Percentiles rank a stretch among this genome's conserved stretches.
These are phyloP conservation scores for Sylvilagus floridanus DNA, from an alignment of 2,797 vertebrate genomes.

Conservation along the genomic window DNA sequence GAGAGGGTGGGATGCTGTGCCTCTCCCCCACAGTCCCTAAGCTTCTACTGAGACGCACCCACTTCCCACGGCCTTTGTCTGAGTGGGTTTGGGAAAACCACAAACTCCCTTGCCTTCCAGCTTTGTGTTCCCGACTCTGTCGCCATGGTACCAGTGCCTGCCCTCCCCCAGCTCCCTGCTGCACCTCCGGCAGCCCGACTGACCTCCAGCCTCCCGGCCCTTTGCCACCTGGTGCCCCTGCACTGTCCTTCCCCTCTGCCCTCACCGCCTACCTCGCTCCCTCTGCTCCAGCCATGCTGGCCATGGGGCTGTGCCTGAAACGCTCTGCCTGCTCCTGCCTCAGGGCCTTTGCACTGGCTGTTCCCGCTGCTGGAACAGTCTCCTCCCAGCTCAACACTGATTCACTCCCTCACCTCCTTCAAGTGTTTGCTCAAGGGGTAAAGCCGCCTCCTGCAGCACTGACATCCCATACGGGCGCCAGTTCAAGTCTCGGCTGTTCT, in stretches of 20 bases:
- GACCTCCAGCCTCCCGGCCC: not conserved
- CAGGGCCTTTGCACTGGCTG: not conserved
- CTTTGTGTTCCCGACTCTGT: not conserved
- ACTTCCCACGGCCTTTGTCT: not conserved
- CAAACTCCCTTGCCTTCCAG: not conserved
- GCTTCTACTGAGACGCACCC: not conserved
- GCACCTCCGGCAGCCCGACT: too few species aligned
- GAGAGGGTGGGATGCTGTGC: too few species aligned
- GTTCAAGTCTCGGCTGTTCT: too few species aligned
- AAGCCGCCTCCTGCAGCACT: too few species aligned
- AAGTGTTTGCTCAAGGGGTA: not conserved
- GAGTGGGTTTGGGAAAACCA: not conserved
- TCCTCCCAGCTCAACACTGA: not conserved
- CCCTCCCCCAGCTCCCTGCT: not conserved
- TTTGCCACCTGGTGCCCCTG: not conserved
- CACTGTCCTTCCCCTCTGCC: not conserved
- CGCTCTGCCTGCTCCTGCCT: not conserved
- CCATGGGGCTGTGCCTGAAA: too few species aligned
- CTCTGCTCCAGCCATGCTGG: not conserved
- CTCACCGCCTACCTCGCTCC: not conserved
- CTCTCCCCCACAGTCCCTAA: not conserved
- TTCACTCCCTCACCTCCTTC: not conserved
- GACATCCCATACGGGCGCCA: too few species aligned
- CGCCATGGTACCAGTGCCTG: not conserved
- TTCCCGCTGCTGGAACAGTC: not conserved